Base-by-base conservation (phyloP, 2,888 invertebrate genomes). In the Epistrophe eligans region DNA sequence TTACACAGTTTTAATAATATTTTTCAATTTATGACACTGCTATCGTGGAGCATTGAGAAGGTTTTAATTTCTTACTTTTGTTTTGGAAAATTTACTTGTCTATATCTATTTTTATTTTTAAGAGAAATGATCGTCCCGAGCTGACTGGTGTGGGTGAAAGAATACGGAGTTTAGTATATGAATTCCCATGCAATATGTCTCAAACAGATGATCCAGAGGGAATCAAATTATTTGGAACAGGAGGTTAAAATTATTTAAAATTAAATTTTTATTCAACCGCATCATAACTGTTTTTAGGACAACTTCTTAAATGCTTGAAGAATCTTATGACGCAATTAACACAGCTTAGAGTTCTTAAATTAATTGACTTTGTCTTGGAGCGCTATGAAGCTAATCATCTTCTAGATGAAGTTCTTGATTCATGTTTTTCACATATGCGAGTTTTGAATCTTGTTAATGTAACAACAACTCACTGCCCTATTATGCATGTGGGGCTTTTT, bases 11-110 rank as follows among this genome's bases (percentile, higher is more conserved):
- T 97, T 90, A 96, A 96, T 91, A 97, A 97, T 91, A 94, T 97
- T 55, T 97, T 96, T 91, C 97, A 97, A 91, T 97, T 97, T 90
- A 96, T 97, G 95, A 95, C 96, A 79, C 95, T 97, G 93, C 91
- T 97, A n/a, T 95, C 96, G 0, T 96, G 96, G 94, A 97, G 95
- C 90, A 94, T 95, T 0, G 96, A 96, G 89, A 94, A 94, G 90
- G 93, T 93, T 35, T 52, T n/a, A 35, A 3, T 48, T 11, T n/a
- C 0, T 43, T 48, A 10, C 15, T 52, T 15, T n/a, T 7, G 13
- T 35, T 35, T 35, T 35, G 1, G 9, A 35, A 8, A 35, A 35
- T 35, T 13, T 15, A 32, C 32, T 0, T 32, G 3, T 4, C 5
- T 19, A 28, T 45, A 17, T 4, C 52, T 62, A 38, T n/a, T n/a